Base-by-base conservation (phyloP, 1,140 invertebrate genomes). In the Drosophila azteca region DNA sequence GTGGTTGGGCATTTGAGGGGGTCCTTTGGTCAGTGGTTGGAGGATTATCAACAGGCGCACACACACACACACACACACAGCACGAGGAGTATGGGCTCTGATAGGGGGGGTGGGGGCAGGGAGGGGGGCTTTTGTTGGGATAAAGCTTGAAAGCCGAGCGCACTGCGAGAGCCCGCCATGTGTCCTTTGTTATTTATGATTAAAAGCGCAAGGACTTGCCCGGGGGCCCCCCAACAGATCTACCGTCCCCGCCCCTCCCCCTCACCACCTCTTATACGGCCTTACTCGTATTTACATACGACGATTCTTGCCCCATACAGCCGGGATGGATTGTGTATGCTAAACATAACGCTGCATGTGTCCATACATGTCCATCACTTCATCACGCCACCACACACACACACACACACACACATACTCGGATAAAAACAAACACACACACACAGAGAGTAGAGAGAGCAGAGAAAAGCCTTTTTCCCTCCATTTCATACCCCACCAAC, bases 351-450 rank as follows among this genome's bases (percentile, higher is more conserved):
- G 79, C 83, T 89, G 78, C 84, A 83, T 88, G 83, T 88, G 83
- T 88, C 83, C 79, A 87, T 79, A 88, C 82, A 88, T 77, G 83
- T 88, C 83, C 83, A 88, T 88, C 83, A 88, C 83, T 88, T 88
- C 88, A 88, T 88, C 83, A 88, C 83, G 84, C 83, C 83, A 87
- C 78, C 78, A 81, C 74, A 75, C 63, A 58, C 48, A 41, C 24
- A 57, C 15, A 41, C 78, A 81, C 74, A 75, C 63, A 58, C 48
- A 41, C 24, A 57, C 15, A 41, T 20, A 20, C 17, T 20, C 17
- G 17, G 17, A 20, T 20, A 20, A 20, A 20, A 20, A 20, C 31
- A 26, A 52, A 8, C 31, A 46, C 26, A 51, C 6, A 51, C 13
- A 51, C 26, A 31, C 15, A 20, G 29, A 53, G 22, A 22, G n/a